Conservation (phyloP, 2,797 vertebrate genomes). For the Pipistrellus pipistrellus region DNA sequence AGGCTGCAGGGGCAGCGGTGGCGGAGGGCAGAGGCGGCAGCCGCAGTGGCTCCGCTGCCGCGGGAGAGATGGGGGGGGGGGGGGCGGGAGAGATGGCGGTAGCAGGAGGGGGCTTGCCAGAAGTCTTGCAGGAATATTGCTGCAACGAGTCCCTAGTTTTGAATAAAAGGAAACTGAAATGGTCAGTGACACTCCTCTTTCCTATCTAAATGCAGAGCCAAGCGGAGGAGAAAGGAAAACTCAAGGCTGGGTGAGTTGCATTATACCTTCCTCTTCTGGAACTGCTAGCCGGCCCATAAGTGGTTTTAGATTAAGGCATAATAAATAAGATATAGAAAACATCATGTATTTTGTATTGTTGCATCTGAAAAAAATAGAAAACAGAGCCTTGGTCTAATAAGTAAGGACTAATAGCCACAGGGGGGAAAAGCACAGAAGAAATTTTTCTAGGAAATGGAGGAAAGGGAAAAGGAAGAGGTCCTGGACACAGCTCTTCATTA, state of each 20-base stretch:
- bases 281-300: neutral
- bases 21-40: too few relatives aligned
- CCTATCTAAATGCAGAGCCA: neutral
- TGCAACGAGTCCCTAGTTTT: neutral
- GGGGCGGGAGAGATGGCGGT: too few relatives aligned
- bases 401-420: neutral
- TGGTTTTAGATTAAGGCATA: conserved; percentile 9
- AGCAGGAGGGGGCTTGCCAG: too few relatives aligned
- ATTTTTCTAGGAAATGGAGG: conserved; percentile 18
- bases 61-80: too few relatives aligned
- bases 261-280: neutral
- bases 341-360: neutral
- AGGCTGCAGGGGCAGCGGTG: too few relatives aligned
- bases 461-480: conserved; percentile 5
- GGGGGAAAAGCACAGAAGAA: neutral
- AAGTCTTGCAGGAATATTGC: too few relatives aligned
- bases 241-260: neutral
- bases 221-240: neutral
- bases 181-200: neutral
- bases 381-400: neutral
- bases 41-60: too few relatives aligned
- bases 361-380: conserved; percentile 13
- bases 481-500: neutral
- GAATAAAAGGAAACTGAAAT: conserved; percentile 34
- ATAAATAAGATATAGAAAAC: neutral